Percentiles rank a stretch among this genome's conserved stretches.
phyloP scores from a whole-genome alignment of 1,140 invertebrate species.

The Halesus radiatus region DNA sequence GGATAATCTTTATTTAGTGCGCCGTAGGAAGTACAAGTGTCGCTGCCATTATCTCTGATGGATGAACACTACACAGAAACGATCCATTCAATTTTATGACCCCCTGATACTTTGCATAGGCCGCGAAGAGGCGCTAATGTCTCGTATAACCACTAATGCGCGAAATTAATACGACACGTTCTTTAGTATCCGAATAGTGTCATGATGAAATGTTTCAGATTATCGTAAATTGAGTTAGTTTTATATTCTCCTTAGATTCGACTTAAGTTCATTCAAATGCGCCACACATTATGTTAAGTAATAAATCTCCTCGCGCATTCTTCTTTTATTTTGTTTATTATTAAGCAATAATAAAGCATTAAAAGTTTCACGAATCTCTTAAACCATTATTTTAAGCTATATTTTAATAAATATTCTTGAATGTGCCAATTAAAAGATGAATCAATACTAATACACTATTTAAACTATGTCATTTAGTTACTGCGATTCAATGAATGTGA shows the following conservation, averaged over 20 bases:
- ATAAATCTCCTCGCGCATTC: background rate
- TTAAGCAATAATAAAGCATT: no score
- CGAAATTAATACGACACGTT: slow-evolving; percentile 37
- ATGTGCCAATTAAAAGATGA: no score
- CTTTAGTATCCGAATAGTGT: slow-evolving; percentile 13
- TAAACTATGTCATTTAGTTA: no score
- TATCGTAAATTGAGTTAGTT: slow-evolving; percentile 19
- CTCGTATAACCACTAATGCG: slow-evolving; percentile 26
- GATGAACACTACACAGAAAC: slow-evolving; percentile 5
- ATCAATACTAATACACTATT: no score
- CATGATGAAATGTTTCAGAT: slow-evolving; percentile 32
- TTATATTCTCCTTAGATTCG: background rate
- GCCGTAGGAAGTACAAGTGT: slow-evolving; percentile 21
- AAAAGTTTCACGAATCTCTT: no score
- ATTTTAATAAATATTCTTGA: no score
- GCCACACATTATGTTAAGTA: background rate
- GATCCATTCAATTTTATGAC: slow-evolving; percentile 29
- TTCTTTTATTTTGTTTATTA: no score
- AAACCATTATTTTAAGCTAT: no score
- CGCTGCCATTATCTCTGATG: slow-evolving; percentile 19
- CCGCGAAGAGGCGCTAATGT: slow-evolving; percentile 13
- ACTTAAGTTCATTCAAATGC: slow-evolving; percentile 7
- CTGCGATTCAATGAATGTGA: no score
- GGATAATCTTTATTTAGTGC: slow-evolving; percentile 34
- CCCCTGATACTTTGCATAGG: background rate